Evolutionary conservation across 2,797 vertebrate species (phyloP).

Genomic region (Podarcis siculus): DNA sequence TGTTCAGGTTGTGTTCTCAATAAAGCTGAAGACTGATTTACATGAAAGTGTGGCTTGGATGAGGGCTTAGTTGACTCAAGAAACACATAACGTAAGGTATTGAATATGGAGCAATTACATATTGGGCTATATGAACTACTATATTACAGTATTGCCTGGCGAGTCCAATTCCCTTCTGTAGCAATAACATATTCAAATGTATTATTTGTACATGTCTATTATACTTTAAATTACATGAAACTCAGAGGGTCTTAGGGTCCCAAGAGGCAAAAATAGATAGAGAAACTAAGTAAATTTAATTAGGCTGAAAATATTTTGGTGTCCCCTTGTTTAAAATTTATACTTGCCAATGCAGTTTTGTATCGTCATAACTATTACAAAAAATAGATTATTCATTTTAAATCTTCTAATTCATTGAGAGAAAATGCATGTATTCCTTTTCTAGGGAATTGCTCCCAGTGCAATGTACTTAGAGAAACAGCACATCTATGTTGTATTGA

Average conservation of each 20-base stretch:
- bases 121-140: neutral
- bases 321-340: neutral
- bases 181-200: neutral
- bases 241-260: neutral
- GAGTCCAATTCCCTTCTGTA: neutral
- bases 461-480: constrained; percentile 60
- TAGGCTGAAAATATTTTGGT: constrained; percentile 38
- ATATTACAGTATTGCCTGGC: neutral
- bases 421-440: constrained; percentile 59
- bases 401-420: constrained; percentile 54
- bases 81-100: neutral
- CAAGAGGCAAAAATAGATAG: constrained; percentile 35
- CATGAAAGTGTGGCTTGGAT: neutral
- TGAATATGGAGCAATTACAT: neutral
- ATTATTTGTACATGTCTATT: neutral
- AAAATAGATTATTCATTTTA: constrained; percentile 51
- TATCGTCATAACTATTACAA: neutral
- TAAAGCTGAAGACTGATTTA: neutral
- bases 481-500: constrained; percentile 59
- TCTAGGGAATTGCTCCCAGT: constrained; percentile 60
- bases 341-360: constrained; percentile 18
- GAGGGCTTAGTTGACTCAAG: neutral
- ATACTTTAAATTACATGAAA: constrained; percentile 4
- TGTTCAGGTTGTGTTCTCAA: neutral
- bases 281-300: constrained; percentile 38